These are phyloP conservation scores for Oikopleura dioica DNA, from an alignment of 23 tunicate genomes.

Conservation along the genomic window DNA sequence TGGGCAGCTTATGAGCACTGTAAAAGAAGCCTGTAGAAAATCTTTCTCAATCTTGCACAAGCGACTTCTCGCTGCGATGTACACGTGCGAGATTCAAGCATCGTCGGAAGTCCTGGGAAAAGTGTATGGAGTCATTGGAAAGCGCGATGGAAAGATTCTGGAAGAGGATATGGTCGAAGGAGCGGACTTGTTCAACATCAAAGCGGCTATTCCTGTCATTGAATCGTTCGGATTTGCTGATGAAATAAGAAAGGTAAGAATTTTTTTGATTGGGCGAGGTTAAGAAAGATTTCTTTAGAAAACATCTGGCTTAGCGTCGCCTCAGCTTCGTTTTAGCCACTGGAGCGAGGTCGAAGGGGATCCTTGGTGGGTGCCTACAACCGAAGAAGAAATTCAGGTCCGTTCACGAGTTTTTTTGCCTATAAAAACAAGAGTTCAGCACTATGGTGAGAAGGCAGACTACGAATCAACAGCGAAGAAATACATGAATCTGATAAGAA, in stretches of 20 bases:
- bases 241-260: not conserved
- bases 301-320: conserved; percentile 78
- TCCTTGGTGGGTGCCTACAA: conserved; percentile 95
- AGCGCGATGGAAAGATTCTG: conserved; percentile 49
- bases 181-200: conserved; percentile 46
- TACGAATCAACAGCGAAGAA: conserved; percentile 51
- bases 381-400: conserved; percentile 93
- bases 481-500: conserved; percentile 61
- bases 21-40: conserved; percentile 50
- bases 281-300: too few species aligned
- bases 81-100: conserved; percentile 74
- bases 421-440: too few species aligned
- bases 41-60: conserved; percentile 60
- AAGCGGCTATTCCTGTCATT: conserved; percentile 3
- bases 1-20: conserved; percentile 58
- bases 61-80: conserved; percentile 90
- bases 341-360: conserved; percentile 38
- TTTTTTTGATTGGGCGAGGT: too few species aligned
- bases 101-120: conserved; percentile 86
- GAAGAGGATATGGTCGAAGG: conserved; percentile 89
- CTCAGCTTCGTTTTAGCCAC: conserved; percentile 85
- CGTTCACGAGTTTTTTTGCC: too few species aligned
- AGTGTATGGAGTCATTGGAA: conserved; percentile 67
- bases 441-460: conserved; percentile 86
- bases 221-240: conserved; percentile 4